Conservation (phyloP, 2,888 invertebrate genomes). For the Idaea dimidiata region DNA sequence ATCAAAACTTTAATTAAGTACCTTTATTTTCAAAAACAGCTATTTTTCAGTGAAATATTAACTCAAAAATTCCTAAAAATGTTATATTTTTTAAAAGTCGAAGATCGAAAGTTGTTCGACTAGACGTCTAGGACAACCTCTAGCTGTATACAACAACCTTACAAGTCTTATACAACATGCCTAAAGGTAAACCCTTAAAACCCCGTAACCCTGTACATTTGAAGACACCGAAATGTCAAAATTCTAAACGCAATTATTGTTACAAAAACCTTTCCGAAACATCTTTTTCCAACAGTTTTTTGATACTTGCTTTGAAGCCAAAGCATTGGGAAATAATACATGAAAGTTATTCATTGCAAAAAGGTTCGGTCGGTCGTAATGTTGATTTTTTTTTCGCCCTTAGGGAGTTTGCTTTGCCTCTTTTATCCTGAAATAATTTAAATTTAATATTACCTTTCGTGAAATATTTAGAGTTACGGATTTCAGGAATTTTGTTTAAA, state of each 20-base stretch:
- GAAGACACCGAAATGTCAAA: background rate
- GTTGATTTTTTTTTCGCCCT: conserved; percentile 37
- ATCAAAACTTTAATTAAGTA: too few relatives aligned
- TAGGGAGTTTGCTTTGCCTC: conserved; percentile 38
- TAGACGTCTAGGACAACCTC: too few relatives aligned
- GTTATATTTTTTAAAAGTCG: too few relatives aligned
- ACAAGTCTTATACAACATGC: too few relatives aligned
- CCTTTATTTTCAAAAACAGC: too few relatives aligned
- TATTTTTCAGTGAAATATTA: too few relatives aligned
- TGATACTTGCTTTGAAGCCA: conserved; percentile 40
- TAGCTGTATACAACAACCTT: too few relatives aligned
- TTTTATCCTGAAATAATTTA: conserved; percentile 51
- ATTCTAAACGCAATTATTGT: background rate
- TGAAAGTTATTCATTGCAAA: conserved; percentile 53
- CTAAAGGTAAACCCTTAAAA: too few relatives aligned
- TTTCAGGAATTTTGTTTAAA: conserved; percentile 16
- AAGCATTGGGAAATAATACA: conserved; percentile 42
- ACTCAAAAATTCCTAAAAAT: too few relatives aligned
- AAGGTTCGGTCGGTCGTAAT: conserved; percentile 41
- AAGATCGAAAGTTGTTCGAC: too few relatives aligned
- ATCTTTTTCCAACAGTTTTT: background rate
- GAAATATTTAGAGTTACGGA: conserved; percentile 34
- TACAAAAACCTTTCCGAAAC: background rate
- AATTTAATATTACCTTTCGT: conserved; percentile 36
- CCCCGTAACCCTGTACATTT: background rate